Base-by-base conservation (phyloP, 2,113 vertebrate genomes). In the Rissa tridactyla region DNA sequence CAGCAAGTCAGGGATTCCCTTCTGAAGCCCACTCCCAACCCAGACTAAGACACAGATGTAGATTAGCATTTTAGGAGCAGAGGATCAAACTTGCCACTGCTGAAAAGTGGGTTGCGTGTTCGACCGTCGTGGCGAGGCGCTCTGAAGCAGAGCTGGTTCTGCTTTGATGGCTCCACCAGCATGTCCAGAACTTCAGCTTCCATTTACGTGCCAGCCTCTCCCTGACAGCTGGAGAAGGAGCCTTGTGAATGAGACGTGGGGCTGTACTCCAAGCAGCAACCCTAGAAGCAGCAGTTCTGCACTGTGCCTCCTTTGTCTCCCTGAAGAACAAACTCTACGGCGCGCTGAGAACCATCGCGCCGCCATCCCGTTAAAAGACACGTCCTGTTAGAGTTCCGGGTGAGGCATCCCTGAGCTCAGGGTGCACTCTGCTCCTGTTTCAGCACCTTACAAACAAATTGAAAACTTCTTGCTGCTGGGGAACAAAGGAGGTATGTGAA, bases 401-500 rank as follows among this genome's bases (percentile, higher is more conserved):
- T 36, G 86, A 89, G 42, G 62, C 49, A 82, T 46, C 82, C 70
- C 70, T 61, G 21, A 91, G 78, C 75, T 91, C 78, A 85, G 49
- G 82, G 36, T 75, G 13, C 46, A 58, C 72, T 70, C 22, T 65
- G 40, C 73, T 90, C 58, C 66, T 26, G 36, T 73, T 76, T 93
- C 80, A 86, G 55, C 58, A 93, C 78, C 84, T 90, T 54, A 42
- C 51, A 88, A 96, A 93, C 55, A 64, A 70, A 61, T 3, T 25
- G 66, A 60, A 82, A 93, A 32, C 68, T 86, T 75, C 80, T 88
- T 4, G 10, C 90, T 83, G 71, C 79, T 73, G 46, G 60, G 83
- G 88, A 95, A 92, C 87, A 95, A 96, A 94, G 68, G 64, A 85
- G 72, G n/a, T 46, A 71, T 66, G 68, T 75, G 84, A 90, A 85